phyloP scores from a whole-genome alignment of 2,113 vertebrate species.

The Cynopterus brachyotis region DNA sequence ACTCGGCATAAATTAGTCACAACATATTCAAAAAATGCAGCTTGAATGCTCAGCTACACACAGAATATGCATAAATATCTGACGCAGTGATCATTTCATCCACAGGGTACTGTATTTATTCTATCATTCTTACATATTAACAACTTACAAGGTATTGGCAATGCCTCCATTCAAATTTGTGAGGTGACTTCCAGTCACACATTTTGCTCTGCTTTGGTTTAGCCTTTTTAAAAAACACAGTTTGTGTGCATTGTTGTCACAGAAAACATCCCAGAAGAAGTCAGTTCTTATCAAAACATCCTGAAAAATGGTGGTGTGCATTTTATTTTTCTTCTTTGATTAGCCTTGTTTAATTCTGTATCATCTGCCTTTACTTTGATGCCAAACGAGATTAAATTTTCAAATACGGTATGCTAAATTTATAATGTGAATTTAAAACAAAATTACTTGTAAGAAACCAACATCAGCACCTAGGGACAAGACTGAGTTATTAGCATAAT shows the following conservation, averaged over 20 bases:
- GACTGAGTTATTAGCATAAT: slow-evolving; percentile 79
- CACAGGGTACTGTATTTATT: slow-evolving; percentile 56
- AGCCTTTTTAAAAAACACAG: slow-evolving; percentile 59
- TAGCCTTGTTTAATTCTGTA: slow-evolving; percentile 84
- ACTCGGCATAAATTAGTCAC: slow-evolving; percentile 77
- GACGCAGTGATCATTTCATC: slow-evolving; percentile 45
- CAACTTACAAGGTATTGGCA: slow-evolving; percentile 59
- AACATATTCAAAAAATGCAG: slow-evolving; percentile 70
- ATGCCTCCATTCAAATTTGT: slow-evolving; percentile 61
- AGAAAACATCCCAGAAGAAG: slow-evolving; percentile 75
- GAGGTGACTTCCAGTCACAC: slow-evolving; percentile 67
- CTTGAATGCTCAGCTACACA: slow-evolving; percentile 46
- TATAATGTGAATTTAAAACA: slow-evolving; percentile 81
- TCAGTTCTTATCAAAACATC: slow-evolving; percentile 73
- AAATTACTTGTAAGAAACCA: slow-evolving; percentile 79
- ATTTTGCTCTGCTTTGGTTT: slow-evolving; percentile 61
- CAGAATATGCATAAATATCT: slow-evolving; percentile 76
- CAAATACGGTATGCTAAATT: slow-evolving; percentile 82
- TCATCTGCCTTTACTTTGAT: slow-evolving; percentile 83
- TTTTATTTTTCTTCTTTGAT: slow-evolving; percentile 82
- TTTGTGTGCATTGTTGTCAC: slow-evolving; percentile 69
- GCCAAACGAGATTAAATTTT: slow-evolving; percentile 85
- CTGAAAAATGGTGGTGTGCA: slow-evolving; percentile 78
- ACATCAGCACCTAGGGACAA: slow-evolving; percentile 75
- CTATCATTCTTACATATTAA: slow-evolving; percentile 78